Percentiles rank a stretch among this genome's conserved stretches.
These are phyloP conservation scores for Chroicocephalus ridibundus DNA, from an alignment of 2,113 vertebrate genomes.

Conservation along the genomic window DNA sequence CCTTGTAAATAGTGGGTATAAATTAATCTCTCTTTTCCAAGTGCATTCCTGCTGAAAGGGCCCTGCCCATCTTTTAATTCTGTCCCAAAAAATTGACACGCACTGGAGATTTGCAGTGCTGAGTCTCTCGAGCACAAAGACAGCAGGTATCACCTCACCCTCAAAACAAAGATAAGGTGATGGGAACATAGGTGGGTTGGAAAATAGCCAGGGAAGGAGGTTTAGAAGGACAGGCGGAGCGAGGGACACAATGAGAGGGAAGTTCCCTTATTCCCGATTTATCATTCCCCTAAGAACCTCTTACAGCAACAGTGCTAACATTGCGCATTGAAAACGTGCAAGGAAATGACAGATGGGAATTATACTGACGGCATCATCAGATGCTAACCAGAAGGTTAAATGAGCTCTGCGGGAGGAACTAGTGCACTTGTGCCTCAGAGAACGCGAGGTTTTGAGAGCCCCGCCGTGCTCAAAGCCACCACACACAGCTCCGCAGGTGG, in stretches of 20 bases:
- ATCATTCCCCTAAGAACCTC: neutral
- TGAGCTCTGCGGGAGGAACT: neutral
- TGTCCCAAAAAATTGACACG: neutral
- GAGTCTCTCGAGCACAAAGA: rapidly evolving
- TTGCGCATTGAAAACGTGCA: neutral
- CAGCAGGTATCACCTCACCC: neutral
- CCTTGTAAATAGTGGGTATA: neutral
- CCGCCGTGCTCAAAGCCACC: neutral
- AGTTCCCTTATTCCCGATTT: neutral
- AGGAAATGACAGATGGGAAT: neutral
- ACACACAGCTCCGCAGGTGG: neutral
- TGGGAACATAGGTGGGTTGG: rapidly evolving
- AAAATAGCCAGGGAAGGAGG: neutral
- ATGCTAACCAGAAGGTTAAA: neutral
- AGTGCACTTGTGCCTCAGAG: neutral
- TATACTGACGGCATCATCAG: neutral
- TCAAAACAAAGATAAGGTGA: neutral
- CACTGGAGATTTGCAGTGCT: neutral
- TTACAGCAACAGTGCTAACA: rapidly evolving
- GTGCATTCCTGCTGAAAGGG: neutral
- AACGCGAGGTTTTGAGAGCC: rapidly evolving
- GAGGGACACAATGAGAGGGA: neutral
- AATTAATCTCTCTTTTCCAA: neutral
- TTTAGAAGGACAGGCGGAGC: neutral
- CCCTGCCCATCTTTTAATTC: neutral